Conservation (phyloP, 2,888 invertebrate genomes). For the Eupsilia transversa region DNA sequence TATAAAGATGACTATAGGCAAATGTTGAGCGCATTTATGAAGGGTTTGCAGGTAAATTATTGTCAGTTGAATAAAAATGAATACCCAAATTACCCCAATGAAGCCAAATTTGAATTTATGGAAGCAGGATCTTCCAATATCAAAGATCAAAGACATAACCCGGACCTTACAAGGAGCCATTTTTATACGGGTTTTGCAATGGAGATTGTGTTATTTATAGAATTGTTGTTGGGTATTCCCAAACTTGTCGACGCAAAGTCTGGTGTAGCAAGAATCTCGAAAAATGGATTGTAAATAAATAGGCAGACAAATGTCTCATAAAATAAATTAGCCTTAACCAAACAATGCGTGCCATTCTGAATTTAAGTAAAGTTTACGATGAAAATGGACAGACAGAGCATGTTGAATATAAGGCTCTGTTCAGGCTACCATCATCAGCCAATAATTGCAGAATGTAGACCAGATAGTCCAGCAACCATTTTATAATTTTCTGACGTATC, state of each 20-base stretch:
- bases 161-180: background rate
- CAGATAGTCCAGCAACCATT: background rate
- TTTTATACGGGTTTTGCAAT: background rate
- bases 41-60: constrained; percentile 77
- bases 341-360: no score
- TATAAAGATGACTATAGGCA: constrained; percentile 80
- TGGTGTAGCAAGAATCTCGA: background rate
- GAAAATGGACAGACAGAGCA: background rate
- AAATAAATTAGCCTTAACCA: background rate
- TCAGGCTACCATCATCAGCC: background rate
- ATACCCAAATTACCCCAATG: background rate
- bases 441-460: background rate
- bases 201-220: background rate
- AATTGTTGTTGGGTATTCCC: constrained; percentile 18
- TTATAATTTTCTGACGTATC: background rate
- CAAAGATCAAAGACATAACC: background rate
- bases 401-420: background rate
- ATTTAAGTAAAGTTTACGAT: background rate
- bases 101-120: background rate
- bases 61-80: background rate
- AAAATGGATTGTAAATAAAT: background rate
- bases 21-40: constrained; percentile 77
- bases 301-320: background rate
- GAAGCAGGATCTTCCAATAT: no score
- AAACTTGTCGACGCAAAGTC: background rate